Conservation (phyloP, 2,888 invertebrate genomes). For the Hedychridium roseum region DNA sequence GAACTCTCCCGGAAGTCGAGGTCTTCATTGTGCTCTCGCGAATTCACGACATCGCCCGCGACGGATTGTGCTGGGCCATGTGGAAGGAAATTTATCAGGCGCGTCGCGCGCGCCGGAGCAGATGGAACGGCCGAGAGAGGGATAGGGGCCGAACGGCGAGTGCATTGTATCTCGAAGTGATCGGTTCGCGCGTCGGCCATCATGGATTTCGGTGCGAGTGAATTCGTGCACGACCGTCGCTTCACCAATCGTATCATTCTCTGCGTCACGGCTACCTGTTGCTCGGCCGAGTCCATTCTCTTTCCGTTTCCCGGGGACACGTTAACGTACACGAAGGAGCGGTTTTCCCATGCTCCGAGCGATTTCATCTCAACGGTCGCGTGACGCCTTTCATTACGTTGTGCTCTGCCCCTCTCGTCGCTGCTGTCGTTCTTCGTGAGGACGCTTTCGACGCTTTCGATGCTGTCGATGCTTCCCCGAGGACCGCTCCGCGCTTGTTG, state of each 20-base stretch:
- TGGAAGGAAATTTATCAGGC: conserved; percentile 1
- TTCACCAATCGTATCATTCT: conserved; percentile 27
- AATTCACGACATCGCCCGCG: conserved; percentile 6
- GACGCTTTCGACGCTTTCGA: no score
- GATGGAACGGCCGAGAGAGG: conserved; percentile 7
- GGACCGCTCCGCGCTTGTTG: no score
- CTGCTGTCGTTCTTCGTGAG: not conserved
- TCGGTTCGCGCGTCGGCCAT: conserved; percentile 34
- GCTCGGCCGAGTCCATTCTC: conserved; percentile 14
- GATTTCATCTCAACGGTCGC: not conserved
- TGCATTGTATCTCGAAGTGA: conserved; percentile 22
- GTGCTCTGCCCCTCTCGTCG: not conserved
- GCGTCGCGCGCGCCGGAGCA: conserved; percentile 6
- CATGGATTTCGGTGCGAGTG: conserved; percentile 34
- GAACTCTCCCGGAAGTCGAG: no score
- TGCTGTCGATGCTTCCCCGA: no score
- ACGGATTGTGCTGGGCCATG: no score
- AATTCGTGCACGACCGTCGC: conserved; percentile 27
- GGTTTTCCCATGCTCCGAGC: not conserved
- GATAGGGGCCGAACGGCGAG: conserved; percentile 2
- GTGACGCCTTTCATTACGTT: conserved; percentile 4
- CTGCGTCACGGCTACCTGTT: conserved; percentile 26
- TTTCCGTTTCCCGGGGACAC: not conserved
- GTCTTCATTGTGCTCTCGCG: not conserved
- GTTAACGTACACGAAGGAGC: not conserved